These are phyloP conservation scores for Malurus leucopterus DNA, from an alignment of 2,797 vertebrate genomes.

Conservation along the genomic window DNA sequence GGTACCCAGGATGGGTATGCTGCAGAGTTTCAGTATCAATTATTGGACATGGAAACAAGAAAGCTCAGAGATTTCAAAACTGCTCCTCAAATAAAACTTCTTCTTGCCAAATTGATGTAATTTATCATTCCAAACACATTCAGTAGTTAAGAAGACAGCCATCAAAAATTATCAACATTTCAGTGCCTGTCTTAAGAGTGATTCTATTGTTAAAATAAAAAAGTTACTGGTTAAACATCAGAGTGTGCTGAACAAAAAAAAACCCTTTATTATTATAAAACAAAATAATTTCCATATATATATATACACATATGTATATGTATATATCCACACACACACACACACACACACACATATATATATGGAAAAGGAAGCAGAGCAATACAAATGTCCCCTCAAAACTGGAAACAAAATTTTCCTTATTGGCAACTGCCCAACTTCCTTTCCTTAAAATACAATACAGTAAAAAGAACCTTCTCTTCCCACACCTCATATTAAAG, in stretches of 20 bases:
- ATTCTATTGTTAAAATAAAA: not conserved
- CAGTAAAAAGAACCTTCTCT: not conserved
- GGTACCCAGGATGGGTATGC: not conserved
- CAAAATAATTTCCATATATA: not conserved
- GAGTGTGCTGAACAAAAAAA: not conserved
- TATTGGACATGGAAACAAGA: not conserved
- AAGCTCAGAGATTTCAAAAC: not conserved
- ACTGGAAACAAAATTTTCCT: not conserved
- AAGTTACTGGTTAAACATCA: not conserved
- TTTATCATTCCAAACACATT: not conserved
- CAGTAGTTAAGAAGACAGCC: not conserved
- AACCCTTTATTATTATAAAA: not conserved
- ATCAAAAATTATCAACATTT: not conserved
- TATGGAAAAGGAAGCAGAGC: not conserved
- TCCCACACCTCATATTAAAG: not conserved
- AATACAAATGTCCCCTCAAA: not conserved
- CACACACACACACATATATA: no score
- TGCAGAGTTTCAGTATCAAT: not conserved
- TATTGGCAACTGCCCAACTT: not conserved
- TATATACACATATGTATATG: not conserved
- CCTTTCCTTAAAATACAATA: not conserved
- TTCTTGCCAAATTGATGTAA: not conserved
- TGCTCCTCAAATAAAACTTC: not conserved
- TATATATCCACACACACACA: no score
- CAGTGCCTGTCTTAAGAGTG: accelerated